Percentiles rank a stretch among this genome's conserved stretches.
Evolutionary conservation across 2,113 vertebrate species (phyloP).

Genomic region (Spea multiplicata): DNA sequence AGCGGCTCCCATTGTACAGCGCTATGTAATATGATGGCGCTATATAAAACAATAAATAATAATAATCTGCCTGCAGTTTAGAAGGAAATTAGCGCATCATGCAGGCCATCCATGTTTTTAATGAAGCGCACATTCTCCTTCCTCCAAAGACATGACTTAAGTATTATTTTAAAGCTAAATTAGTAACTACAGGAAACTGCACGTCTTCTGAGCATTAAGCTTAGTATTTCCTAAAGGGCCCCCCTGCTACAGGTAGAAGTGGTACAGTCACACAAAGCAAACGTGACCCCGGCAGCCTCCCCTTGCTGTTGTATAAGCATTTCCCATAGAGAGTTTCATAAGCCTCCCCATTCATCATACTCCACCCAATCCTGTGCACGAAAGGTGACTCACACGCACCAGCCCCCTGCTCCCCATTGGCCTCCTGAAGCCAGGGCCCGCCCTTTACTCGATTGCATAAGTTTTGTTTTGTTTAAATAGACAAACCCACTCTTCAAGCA

Average conservation of each 20-base stretch:
- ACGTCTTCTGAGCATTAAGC: no score
- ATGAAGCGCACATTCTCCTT: no score
- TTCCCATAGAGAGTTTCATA: conserved; percentile 23
- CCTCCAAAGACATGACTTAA: no score
- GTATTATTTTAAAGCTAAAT: no score
- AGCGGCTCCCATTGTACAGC: no score
- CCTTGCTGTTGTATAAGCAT: conserved; percentile 17
- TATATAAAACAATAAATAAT: no score
- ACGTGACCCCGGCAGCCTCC: not conserved
- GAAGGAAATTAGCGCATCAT: no score
- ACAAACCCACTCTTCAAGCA: not conserved
- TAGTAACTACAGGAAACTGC: no score
- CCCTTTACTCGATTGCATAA: conserved; percentile 12
- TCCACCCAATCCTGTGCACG: conserved; percentile 7
- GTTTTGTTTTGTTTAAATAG: conserved; percentile 4
- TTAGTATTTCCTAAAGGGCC: no score
- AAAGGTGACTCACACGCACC: not conserved
- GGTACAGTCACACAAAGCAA: not conserved
- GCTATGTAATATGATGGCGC: no score
- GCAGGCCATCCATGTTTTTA: no score
- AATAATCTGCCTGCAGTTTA: no score
- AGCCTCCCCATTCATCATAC: conserved; percentile 17
- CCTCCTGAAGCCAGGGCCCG: not conserved
- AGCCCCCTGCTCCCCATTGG: not conserved
- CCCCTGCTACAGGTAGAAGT: not conserved